A percentile compares a stretch with the other conserved stretches of the same genome.
phyloP scores from a whole-genome alignment of 2,888 invertebrate species.

The Torymus texanus region DNA sequence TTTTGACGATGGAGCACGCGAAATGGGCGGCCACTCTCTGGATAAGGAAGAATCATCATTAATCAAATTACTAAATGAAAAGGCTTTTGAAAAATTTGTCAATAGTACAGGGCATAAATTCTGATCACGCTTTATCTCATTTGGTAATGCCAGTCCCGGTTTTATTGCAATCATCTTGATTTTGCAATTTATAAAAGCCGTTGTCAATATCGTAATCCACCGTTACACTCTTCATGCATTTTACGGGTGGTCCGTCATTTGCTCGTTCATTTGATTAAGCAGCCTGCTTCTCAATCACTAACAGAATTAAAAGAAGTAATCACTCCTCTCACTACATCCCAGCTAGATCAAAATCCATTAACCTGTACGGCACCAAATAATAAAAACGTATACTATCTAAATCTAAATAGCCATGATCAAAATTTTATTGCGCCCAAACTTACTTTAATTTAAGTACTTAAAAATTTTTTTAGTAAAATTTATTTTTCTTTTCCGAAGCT shows the following conservation, averaged over 20 bases:
- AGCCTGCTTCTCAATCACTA: too few species aligned
- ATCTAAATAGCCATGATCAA: too few species aligned
- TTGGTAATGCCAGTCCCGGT: constrained; percentile 3
- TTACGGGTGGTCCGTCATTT: neutral
- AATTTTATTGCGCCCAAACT: too few species aligned
- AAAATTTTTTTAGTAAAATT: too few species aligned
- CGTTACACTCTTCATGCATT: neutral
- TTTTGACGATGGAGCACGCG: neutral
- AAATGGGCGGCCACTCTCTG: neutral
- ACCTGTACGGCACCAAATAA: too few species aligned
- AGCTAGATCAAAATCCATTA: too few species aligned
- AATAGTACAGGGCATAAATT: neutral
- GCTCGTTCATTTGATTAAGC: too few species aligned
- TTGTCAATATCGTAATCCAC: neutral
- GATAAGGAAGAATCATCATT: neutral
- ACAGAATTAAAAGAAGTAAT: too few species aligned
- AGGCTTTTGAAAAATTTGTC: neutral
- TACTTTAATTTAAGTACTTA: too few species aligned
- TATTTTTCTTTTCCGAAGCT: too few species aligned
- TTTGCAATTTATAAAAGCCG: neutral
- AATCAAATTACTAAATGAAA: neutral
- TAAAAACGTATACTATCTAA: too few species aligned
- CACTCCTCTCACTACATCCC: too few species aligned
- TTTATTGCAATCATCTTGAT: constrained; percentile 1
- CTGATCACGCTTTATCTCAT: neutral